Evolutionary conservation across 2,113 vertebrate genomes (phyloP).

Genomic region (Lipophrys pholis): DNA sequence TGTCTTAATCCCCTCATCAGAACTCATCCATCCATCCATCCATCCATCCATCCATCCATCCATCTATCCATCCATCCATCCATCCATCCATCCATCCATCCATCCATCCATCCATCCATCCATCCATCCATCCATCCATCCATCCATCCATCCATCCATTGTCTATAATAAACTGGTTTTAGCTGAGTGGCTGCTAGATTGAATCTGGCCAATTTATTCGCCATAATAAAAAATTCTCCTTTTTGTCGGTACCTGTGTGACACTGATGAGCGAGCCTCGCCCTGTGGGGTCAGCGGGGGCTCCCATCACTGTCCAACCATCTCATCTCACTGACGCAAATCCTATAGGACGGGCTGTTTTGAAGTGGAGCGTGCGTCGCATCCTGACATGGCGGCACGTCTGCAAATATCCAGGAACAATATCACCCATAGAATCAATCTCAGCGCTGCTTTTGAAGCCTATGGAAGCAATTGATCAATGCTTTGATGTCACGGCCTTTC

Average conservation of each 20-base stretch:
- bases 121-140: slow-evolving; percentile 41
- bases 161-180: slow-evolving; percentile 57
- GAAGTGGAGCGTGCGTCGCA: slow-evolving; percentile 57
- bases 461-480: slow-evolving; percentile 76
- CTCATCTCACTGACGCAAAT: slow-evolving; percentile 76
- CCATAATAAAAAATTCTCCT: slow-evolving; percentile 67
- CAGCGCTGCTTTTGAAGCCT: slow-evolving; percentile 48
- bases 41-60: slow-evolving; percentile 42
- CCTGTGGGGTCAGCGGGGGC: slow-evolving; percentile 67
- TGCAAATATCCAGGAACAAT: slow-evolving; percentile 66
- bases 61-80: slow-evolving; percentile 14
- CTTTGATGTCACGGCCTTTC: slow-evolving; percentile 76
- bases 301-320: slow-evolving; percentile 72
- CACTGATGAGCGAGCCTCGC: slow-evolving; percentile 65
- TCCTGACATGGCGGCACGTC: slow-evolving; percentile 58
- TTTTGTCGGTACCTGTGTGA: slow-evolving; percentile 64
- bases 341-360: slow-evolving; percentile 71
- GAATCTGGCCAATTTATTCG: slow-evolving; percentile 52
- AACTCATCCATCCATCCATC: slow-evolving; percentile 25
- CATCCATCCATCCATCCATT: slow-evolving; percentile 15
- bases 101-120: slow-evolving; percentile 41
- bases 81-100: slow-evolving; percentile 7
- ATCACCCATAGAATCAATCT: slow-evolving; percentile 73
- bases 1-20: slow-evolving; percentile 70
- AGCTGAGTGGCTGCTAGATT: slow-evolving; percentile 52